Evolutionary conservation across 2,797 vertebrate species (phyloP).

Genomic region (Artibeus jamaicensis): DNA sequence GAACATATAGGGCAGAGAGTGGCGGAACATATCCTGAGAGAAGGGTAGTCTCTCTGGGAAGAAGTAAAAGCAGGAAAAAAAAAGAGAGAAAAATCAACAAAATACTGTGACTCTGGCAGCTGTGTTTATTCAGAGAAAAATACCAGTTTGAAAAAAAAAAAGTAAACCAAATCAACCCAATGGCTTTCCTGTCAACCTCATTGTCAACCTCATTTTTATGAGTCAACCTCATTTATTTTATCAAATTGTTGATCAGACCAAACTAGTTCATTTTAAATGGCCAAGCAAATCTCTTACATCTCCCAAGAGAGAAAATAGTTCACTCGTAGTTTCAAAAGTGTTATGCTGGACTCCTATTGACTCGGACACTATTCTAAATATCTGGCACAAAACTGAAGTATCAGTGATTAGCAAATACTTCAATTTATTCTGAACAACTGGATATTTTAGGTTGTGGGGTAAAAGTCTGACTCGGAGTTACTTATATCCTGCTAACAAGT

Average conservation of each 20-base stretch:
- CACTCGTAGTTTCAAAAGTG: neutral
- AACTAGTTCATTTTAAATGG: neutral
- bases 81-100: neutral
- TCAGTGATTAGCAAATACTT: neutral
- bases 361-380: neutral
- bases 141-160: neutral
- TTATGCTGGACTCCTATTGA: neutral
- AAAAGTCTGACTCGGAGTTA: neutral
- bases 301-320: neutral
- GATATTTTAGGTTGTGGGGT: neutral
- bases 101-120: neutral
- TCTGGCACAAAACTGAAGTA: neutral
- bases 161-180: neutral
- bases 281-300: neutral
- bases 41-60: neutral
- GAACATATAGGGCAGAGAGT: neutral
- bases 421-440: constrained; percentile 30
- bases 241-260: neutral
- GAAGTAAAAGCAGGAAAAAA: neutral
- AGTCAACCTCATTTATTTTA: no score
- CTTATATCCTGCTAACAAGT: neutral
- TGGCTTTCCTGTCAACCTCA: neutral
- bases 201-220: no score
- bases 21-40: neutral
- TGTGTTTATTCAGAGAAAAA: constrained; percentile 19